Evolutionary conservation across 1,140 invertebrate species (phyloP).

Genomic region (Antheraea pernyi): DNA sequence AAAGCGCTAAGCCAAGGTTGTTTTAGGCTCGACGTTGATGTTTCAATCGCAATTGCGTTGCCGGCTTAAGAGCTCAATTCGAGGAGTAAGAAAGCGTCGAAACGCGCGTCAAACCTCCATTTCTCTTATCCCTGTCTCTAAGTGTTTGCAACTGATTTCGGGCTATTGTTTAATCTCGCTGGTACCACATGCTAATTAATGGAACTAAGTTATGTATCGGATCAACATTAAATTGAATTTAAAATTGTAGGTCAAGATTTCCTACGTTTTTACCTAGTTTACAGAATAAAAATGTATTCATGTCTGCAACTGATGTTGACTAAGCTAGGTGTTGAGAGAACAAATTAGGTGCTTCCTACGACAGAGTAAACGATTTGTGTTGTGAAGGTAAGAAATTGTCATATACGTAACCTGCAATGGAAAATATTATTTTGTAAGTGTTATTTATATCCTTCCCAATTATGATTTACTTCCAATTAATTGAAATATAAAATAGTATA

Average conservation of each 20-base stretch:
- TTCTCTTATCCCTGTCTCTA: constrained; percentile 55
- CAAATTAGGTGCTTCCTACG: too few relatives aligned
- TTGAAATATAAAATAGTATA: too few relatives aligned
- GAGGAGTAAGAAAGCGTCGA: constrained; percentile 52
- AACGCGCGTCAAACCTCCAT: constrained; percentile 64
- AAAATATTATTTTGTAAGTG: too few relatives aligned
- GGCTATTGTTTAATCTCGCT: neutral
- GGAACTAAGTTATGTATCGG: neutral
- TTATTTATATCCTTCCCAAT: too few relatives aligned
- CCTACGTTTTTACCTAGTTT: too few relatives aligned
- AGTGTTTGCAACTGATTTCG: constrained; percentile 31
- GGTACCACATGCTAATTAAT: neutral
- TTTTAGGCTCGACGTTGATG: constrained; percentile 58
- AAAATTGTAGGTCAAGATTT: too few relatives aligned
- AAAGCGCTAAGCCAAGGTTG: constrained; percentile 66
- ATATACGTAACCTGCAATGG: too few relatives aligned
- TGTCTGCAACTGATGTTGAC: neutral
- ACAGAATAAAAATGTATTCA: neutral
- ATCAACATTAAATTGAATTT: neutral
- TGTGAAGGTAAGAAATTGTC: too few relatives aligned
- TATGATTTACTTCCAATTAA: too few relatives aligned
- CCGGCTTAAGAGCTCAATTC: constrained; percentile 60
- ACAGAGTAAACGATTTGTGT: too few relatives aligned
- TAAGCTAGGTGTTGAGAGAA: neutral
- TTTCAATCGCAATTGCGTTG: constrained; percentile 61